Evolutionary conservation across 2,888 invertebrate species (phyloP), one percentile per base, ranked within the genome.

Genomic region (Melolontha melolontha): DNA sequence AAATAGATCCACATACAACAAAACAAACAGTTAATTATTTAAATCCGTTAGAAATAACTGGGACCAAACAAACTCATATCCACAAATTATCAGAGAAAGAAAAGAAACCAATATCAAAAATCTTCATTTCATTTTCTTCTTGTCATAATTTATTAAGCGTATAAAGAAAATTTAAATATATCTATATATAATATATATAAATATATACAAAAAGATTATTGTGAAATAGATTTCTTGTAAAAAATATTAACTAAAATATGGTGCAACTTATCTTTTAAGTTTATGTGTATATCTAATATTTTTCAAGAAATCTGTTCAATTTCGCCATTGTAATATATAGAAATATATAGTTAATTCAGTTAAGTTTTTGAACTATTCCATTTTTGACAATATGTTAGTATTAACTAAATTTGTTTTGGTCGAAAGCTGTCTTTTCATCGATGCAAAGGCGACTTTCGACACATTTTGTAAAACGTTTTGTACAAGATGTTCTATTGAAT

Each of bases 21-120:
- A 64, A 59, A 73, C 69, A 68, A 72, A 69, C 73, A 75, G 72
- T 73, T 51, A 54, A 70, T 67, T 67, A 70, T 68, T 73, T 74
- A 73, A 72, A 75, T 75, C 74, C 74, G 76, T 77, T 77, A 74
- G 72, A 74, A 67, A 78, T 76, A 72, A 81, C 83, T 80, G 83
- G 83, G 83, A 84, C 83, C 83, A 84, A 83, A 79, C 75, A 71
- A 79, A 78, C 79, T 80, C 83, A 84, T 84, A 84, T 84, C 83
- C 81, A 80, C 74, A 74, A 67, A 71, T 67, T 73, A 73, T 73
- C 73, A 74, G 69, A 40, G 63, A 63, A 69, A 69, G 34, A 66
- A 71, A 64, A 5, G 55, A 65, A 62, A 64, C 63, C 59, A 52
- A 68, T 68, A 68, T 68, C 68, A 70, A 73, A 65, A 22, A 22